Conservation (phyloP, 2,888 invertebrate genomes). For the Allolobophora icterica region DNA sequence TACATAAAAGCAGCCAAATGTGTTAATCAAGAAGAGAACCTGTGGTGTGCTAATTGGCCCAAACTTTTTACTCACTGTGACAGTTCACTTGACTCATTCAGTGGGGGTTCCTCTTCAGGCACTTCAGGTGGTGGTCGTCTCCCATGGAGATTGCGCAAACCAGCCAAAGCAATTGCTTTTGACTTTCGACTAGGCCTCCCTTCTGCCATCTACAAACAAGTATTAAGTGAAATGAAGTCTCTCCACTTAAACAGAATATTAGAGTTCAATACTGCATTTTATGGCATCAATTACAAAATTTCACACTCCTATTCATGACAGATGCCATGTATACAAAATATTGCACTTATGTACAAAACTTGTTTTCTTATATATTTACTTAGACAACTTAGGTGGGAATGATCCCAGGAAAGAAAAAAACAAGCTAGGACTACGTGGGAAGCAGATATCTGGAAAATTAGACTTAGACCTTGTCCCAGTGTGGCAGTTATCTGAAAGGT, state of each 20-base stretch:
- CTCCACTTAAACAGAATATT: background rate
- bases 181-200: slow-evolving; percentile 27
- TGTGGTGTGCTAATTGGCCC: background rate
- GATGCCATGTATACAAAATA: background rate
- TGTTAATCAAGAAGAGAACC: background rate
- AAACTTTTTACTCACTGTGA: slow-evolving; percentile 19
- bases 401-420: too few species aligned
- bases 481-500: too few species aligned
- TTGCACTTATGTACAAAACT: too few species aligned
- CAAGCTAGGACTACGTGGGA: too few species aligned
- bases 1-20: background rate
- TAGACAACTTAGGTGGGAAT: too few species aligned
- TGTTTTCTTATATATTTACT: too few species aligned
- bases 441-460: too few species aligned
- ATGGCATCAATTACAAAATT: background rate
- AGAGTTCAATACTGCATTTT: background rate
- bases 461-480: too few species aligned
- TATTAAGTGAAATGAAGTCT: background rate
- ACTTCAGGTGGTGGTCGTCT: slow-evolving; percentile 5
- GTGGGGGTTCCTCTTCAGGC: background rate
- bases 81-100: background rate
- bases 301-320: background rate
- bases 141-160: slow-evolving; percentile 12
- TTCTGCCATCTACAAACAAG: slow-evolving; percentile 12
- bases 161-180: slow-evolving; percentile 25